These are phyloP conservation scores for Camelus dromedarius DNA, from an alignment of 2,113 vertebrate species.

Conservation along the genomic window DNA sequence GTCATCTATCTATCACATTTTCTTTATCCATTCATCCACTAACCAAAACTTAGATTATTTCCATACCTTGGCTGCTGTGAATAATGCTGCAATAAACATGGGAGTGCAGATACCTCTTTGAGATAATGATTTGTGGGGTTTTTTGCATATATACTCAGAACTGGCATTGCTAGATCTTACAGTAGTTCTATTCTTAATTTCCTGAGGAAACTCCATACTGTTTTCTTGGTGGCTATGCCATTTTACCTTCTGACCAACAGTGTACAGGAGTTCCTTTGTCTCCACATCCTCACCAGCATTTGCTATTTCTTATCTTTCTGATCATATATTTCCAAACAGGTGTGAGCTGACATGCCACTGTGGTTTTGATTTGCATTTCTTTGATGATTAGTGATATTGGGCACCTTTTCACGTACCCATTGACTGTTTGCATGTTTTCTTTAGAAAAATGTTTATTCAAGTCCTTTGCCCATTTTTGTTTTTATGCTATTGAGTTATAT, in stretches of 20 bases:
- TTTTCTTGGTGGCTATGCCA: neutral
- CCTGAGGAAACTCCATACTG: neutral
- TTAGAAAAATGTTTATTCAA: slow-evolving; percentile 25
- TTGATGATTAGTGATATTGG: neutral
- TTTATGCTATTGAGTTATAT: neutral
- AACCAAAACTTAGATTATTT: neutral
- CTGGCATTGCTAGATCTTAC: neutral
- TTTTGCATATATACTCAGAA: neutral
- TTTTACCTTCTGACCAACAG: neutral
- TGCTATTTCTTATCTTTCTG: neutral
- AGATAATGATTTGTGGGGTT: neutral
- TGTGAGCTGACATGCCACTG: neutral
- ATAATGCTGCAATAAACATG: neutral
- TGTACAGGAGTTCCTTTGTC: neutral
- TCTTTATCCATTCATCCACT: neutral
- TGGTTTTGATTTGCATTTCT: neutral
- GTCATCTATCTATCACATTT: neutral
- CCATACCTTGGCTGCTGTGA: neutral
- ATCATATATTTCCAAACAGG: neutral
- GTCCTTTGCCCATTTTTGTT: neutral
- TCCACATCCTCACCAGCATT: neutral
- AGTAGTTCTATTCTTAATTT: neutral
- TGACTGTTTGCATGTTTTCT: neutral
- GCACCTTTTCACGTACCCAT: neutral
- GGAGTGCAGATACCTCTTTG: neutral